phyloP scores from a whole-genome alignment of 2,797 vertebrate species.

The Myoxocephalus aenaeus region DNA sequence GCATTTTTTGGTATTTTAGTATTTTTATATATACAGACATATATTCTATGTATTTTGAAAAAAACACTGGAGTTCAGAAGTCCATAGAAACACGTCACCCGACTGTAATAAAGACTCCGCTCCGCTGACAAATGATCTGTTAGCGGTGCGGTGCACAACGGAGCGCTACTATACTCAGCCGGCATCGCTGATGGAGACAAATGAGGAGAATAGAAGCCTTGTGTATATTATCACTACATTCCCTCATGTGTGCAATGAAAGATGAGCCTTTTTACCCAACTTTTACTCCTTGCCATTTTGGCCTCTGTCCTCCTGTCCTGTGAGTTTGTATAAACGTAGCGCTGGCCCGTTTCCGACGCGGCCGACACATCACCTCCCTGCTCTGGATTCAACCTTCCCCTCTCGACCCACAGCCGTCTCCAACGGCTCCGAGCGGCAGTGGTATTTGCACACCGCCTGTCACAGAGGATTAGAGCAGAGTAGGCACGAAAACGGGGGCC shows the following conservation, averaged over 20 bases:
- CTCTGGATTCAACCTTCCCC: conserved; percentile 37
- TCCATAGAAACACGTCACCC: not conserved
- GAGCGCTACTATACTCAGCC: not conserved
- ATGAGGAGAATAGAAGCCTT: not conserved
- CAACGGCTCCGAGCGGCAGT: conserved; percentile 16
- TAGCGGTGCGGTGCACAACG: not conserved
- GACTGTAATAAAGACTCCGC: not conserved
- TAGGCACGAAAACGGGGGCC: not conserved
- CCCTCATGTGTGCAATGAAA: not conserved
- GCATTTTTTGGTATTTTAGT: too few species aligned
- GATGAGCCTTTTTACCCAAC: not conserved
- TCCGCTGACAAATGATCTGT: not conserved
- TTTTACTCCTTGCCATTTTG: conserved; percentile 18
- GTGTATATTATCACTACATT: not conserved
- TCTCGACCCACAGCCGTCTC: conserved; percentile 18
- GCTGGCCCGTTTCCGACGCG: not conserved
- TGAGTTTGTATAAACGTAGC: conserved; percentile 12
- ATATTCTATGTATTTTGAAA: not conserved
- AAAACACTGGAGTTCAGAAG: not conserved
- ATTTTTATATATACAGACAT: too few species aligned
- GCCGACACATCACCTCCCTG: conserved; percentile 12
- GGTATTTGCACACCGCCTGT: conserved; percentile 48
- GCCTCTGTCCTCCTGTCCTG: conserved; percentile 7
- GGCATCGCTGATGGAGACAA: not conserved
- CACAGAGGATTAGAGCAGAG: conserved; percentile 44